Evolutionary conservation across 2,113 vertebrate genomes (phyloP).

Genomic region (Paradisaea rubra): DNA sequence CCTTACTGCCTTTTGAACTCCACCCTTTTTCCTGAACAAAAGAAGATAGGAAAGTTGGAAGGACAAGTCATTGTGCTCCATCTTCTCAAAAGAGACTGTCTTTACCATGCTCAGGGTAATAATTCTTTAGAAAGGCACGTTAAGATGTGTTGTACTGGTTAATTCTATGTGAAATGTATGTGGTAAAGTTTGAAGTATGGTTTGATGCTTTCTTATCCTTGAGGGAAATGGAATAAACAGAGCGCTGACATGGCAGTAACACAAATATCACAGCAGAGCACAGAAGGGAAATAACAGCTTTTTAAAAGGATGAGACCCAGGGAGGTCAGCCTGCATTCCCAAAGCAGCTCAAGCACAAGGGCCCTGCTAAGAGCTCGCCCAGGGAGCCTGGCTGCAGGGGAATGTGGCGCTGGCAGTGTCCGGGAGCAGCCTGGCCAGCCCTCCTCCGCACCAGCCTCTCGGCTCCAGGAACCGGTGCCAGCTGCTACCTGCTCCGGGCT

Average conservation of each 20-base stretch:
- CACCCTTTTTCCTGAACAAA: not conserved
- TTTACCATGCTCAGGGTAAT: not conserved
- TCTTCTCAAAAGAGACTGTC: not conserved
- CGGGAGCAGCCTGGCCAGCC: not conserved
- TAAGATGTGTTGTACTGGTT: not conserved
- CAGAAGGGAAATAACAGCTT: not conserved
- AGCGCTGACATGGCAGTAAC: not conserved
- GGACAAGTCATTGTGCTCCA: not conserved
- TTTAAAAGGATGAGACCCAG: not conserved
- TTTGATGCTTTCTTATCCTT: not conserved
- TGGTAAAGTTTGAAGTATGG: conserved; percentile 4
- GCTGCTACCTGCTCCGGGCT: not conserved
- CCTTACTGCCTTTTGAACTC: not conserved
- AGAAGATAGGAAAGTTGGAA: not conserved
- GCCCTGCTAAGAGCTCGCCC: not conserved
- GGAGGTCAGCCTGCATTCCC: not conserved
- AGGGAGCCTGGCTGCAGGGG: not conserved
- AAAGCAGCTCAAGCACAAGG: not conserved
- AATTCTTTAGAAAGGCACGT: not conserved
- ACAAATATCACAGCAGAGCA: not conserved
- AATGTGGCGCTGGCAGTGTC: not conserved
- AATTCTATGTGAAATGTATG: not conserved
- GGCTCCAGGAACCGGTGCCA: not conserved
- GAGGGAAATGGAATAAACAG: not conserved
- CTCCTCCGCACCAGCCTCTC: not conserved